A percentile compares a stretch with the other conserved stretches of the same genome.
phyloP scores from a whole-genome alignment of 2,797 vertebrate species.

The Myripristis jacobus region DNA sequence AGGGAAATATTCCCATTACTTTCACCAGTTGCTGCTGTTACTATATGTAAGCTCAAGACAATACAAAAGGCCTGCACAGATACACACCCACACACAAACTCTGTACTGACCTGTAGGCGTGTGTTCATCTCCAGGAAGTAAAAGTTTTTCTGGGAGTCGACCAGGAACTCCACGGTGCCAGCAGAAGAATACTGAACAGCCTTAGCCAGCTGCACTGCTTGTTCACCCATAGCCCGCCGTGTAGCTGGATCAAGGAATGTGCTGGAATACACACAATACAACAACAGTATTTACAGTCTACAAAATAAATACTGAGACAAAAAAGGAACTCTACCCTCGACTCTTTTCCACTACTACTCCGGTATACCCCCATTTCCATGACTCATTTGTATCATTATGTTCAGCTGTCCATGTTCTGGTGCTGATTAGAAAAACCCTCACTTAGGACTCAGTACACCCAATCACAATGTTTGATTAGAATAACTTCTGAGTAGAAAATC shows the following conservation, averaged over 20 bases:
- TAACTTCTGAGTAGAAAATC: too few relatives aligned
- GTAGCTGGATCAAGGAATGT: conserved; percentile 92
- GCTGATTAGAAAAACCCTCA: too few relatives aligned
- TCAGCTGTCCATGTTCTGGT: too few relatives aligned
- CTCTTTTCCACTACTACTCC: too few relatives aligned
- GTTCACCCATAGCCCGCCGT: conserved; percentile 94
- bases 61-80: background rate
- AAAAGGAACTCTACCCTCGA: background rate
- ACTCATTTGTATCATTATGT: too few relatives aligned
- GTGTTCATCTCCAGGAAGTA: conserved; percentile 99
- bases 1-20: too few relatives aligned
- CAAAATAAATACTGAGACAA: background rate
- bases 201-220: conserved; percentile 95
- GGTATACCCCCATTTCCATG: too few relatives aligned
- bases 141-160: conserved; percentile 95
- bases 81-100: background rate
- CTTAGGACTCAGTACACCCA: too few relatives aligned
- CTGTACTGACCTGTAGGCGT: conserved; percentile 90
- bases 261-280: conserved; percentile 72
- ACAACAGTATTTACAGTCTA: background rate
- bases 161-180: conserved; percentile 98
- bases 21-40: too few relatives aligned
- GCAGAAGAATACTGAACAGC: conserved; percentile 97
- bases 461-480: too few relatives aligned
- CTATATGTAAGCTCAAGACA: too few relatives aligned